A percentile compares a stretch with the other conserved stretches of the same genome.
These are phyloP conservation scores for Limnephilus lunatus DNA, from an alignment of 2,888 invertebrate species.

Conservation along the genomic window DNA sequence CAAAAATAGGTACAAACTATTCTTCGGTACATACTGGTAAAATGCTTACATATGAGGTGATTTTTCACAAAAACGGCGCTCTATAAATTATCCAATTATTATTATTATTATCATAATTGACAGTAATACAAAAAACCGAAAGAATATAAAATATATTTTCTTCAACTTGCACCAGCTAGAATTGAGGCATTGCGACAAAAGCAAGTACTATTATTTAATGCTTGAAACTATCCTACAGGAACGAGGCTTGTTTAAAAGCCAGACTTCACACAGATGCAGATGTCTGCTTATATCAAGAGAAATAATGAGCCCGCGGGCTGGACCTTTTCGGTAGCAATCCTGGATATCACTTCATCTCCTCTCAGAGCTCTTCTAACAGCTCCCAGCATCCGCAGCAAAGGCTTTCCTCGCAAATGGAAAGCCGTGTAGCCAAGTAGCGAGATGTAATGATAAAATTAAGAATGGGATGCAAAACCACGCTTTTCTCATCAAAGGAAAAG, in stretches of 20 bases:
- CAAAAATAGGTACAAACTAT: too few species aligned
- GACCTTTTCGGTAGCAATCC: constrained; percentile 37
- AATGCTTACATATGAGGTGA: too few species aligned
- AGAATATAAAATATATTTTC: background rate
- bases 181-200: background rate
- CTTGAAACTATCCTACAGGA: background rate
- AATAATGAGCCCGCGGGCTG: constrained; percentile 31
- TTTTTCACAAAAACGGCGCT: too few species aligned
- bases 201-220: background rate
- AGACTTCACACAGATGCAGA: background rate
- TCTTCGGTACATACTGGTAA: too few species aligned
- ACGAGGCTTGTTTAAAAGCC: background rate
- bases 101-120: too few species aligned
- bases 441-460: constrained; percentile 66
- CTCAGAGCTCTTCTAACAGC: constrained; percentile 40
- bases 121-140: too few species aligned
- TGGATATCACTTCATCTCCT: background rate
- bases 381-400: constrained; percentile 31
- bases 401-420: constrained; percentile 43
- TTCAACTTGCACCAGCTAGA: background rate
- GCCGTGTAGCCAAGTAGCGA: constrained; percentile 48
- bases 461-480: constrained; percentile 65
- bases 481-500: constrained; percentile 61
- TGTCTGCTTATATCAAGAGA: constrained; percentile 2
- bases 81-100: too few species aligned